Evolutionary conservation across 1,140 invertebrate genomes (phyloP), one percentile per base, ranked within the genome.

Genomic region (Drosophila kurseongensis): DNA sequence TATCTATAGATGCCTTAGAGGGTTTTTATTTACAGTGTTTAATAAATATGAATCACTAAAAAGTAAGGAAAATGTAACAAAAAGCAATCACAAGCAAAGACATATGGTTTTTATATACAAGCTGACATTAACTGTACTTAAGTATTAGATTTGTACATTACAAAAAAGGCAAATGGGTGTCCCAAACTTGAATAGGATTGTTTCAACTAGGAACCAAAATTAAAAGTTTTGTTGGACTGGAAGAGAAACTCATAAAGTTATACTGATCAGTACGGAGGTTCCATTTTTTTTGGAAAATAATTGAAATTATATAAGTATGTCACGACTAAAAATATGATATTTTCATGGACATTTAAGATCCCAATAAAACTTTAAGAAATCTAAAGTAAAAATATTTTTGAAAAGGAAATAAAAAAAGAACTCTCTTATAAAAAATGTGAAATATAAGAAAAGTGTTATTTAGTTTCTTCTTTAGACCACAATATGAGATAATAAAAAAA

Each of bases 11-110:
- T 78, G 62, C 48, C 55, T 67, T 65, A 63, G 50, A 67, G 67
- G 57, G 23, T 80, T 84, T 84, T 84, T 84, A 84, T 84, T 84
- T 85, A 84, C 81, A 85, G 66, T 62, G 56, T 59, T 69, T 45
- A 73, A 85, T 75, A 62, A 71, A 75, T 68, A 76, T 80, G 67
- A 45, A 63, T 67, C 35, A 72, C 62, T 61, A 57, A 80, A 12
- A 36, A 10, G 23, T 51, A 57, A 23, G 65, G 38, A 59, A 58
- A 45, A 35, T 66, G 45, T 75, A 57, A 69, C 47, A 66, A 75
- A 78, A 67, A 57, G 78, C 72, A 58, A 80, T 89, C 72, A 89
- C 83, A 88, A 80, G 67, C 69, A 47, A 71, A 74, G 58, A 16
- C 47, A 60, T 48, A 45, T 18, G 55, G 55, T 51, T 23, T 51